Evolutionary conservation across 2,113 vertebrate species (phyloP).

Genomic region (Thryonomys swinderianus): DNA sequence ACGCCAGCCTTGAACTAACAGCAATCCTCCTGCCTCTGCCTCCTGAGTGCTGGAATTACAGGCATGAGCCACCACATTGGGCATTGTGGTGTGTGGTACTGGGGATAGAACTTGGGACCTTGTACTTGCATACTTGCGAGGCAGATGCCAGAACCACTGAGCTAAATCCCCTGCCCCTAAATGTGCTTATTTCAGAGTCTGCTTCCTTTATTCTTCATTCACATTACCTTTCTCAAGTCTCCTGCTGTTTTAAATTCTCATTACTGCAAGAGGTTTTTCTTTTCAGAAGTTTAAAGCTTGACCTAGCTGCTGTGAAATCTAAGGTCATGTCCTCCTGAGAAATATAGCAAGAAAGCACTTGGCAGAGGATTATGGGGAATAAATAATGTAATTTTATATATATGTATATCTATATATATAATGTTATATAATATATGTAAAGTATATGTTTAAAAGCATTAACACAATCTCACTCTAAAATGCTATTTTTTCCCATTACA

Average conservation of each 20-base stretch:
- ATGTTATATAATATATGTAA: no score
- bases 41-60: no score
- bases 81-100: no score
- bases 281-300: not conserved
- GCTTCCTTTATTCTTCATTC: not conserved
- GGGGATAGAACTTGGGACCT: no score
- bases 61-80: no score
- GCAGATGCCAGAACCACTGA: no score
- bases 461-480: slow-evolving; percentile 39
- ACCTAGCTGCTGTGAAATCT: not conserved
- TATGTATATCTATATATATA: no score
- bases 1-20: no score
- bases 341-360: not conserved
- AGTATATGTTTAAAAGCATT: not conserved
- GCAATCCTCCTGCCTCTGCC: no score
- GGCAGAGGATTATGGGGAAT: not conserved
- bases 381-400: not conserved
- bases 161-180: no score
- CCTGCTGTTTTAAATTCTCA: not conserved
- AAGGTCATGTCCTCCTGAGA: not conserved
- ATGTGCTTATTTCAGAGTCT: slow-evolving; percentile 40
- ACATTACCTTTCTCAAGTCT: not conserved
- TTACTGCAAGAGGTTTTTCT: not conserved
- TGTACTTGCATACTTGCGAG: no score
- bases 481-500: not conserved